A percentile compares a stretch with the other conserved stretches of the same genome.
Conservation (phyloP, 1,140 invertebrate genomes). For the Ostrea denselamellosa region DNA sequence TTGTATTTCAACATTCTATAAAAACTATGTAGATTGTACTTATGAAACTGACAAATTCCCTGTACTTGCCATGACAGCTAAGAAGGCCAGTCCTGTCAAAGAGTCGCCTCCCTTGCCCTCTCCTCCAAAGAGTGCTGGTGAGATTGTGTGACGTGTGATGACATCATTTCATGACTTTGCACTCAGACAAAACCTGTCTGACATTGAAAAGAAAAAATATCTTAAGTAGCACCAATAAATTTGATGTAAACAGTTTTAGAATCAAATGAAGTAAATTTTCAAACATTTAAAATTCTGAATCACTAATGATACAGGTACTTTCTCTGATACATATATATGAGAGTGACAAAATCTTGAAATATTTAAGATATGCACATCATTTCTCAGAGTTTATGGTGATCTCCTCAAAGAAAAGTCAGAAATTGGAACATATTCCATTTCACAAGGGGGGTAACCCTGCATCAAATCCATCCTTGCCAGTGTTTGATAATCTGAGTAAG, state of each 20-base stretch:
- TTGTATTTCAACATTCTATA: too few species aligned
- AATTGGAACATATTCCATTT: neutral
- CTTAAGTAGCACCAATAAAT: neutral
- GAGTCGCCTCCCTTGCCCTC: neutral
- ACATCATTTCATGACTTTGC: neutral
- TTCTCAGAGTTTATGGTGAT: constrained; percentile 22
- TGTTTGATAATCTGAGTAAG: neutral
- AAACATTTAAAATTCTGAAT: neutral
- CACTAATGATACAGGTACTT: neutral
- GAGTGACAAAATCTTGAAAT: neutral
- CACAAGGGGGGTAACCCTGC: neutral
- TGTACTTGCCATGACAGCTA: neutral
- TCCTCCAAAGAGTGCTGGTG: constrained; percentile 31
- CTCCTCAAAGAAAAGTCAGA: neutral
- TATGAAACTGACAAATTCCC: neutral
- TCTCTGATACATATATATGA: too few species aligned
- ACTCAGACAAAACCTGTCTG: neutral
- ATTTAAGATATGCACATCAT: neutral
- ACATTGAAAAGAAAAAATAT: neutral
- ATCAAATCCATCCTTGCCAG: neutral
- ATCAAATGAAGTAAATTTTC: neutral
- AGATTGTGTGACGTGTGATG: neutral
- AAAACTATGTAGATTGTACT: too few species aligned
- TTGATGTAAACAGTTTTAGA: neutral
- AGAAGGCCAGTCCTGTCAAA: constrained; percentile 21